Evolutionary conservation across 1,140 invertebrate genomes (phyloP).

Genomic region (Drosophila sechellia): DNA sequence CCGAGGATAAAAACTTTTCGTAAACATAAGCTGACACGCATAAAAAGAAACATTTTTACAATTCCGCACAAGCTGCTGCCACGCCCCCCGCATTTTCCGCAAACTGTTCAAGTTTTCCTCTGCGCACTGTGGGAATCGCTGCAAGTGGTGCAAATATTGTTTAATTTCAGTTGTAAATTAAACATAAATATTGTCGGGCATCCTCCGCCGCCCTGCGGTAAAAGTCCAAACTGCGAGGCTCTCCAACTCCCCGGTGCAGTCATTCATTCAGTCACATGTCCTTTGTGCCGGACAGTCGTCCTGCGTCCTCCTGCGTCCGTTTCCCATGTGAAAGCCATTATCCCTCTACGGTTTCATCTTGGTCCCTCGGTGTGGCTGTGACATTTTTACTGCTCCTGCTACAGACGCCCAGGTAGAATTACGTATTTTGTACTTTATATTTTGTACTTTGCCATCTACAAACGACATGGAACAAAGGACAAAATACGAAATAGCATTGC

Average conservation of each 20-base stretch:
- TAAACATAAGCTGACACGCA: constrained; percentile 52
- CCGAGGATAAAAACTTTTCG: constrained; percentile 71
- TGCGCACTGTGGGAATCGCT: constrained; percentile 26
- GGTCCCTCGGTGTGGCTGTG: constrained; percentile 24
- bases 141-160: constrained; percentile 60
- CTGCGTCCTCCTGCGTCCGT: background rate
- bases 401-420: constrained; percentile 42
- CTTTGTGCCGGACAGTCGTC: constrained; percentile 32
- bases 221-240: constrained; percentile 27
- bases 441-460: constrained; percentile 41
- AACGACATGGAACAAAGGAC: constrained; percentile 58
- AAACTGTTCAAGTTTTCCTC: constrained; percentile 27
- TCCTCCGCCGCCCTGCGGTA: constrained; percentile 21
- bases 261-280: constrained; percentile 36
- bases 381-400: constrained; percentile 51
- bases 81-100: constrained; percentile 1
- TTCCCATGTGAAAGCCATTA: constrained; percentile 19
- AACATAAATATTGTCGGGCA: constrained; percentile 67
- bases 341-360: constrained; percentile 24
- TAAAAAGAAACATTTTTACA: constrained; percentile 69
- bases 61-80: constrained; percentile 44
- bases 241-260: constrained; percentile 10
- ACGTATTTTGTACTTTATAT: constrained; percentile 22
- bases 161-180: constrained; percentile 67
- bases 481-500: constrained; percentile 15